A percentile compares a stretch with the other conserved stretches of the same genome.
Evolutionary conservation across 2,113 vertebrate species (phyloP).

Genomic region (Pithys albifrons): DNA sequence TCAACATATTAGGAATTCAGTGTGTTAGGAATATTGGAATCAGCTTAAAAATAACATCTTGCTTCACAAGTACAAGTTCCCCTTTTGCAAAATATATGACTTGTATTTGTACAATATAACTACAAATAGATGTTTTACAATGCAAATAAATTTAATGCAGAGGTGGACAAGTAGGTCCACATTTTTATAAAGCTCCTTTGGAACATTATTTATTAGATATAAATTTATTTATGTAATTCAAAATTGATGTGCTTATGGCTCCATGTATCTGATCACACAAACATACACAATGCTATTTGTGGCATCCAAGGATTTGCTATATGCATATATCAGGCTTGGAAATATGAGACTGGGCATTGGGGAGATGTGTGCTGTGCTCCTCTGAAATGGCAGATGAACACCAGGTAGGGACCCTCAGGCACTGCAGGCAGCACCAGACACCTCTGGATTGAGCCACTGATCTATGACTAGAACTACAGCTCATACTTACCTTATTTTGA

Average conservation of each 20-base stretch:
- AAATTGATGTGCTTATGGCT: background rate
- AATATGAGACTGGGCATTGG: background rate
- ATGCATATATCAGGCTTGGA: background rate
- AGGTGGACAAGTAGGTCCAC: background rate
- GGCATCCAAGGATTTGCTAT: background rate
- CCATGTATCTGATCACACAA: background rate
- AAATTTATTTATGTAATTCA: background rate
- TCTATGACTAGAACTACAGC: background rate
- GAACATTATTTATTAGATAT: background rate
- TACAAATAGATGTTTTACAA: background rate
- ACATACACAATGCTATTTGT: background rate
- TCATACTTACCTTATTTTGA: background rate
- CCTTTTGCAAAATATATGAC: background rate
- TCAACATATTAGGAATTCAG: background rate
- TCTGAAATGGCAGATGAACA: background rate
- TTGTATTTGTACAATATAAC: background rate
- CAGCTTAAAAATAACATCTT: background rate
- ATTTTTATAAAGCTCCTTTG: background rate
- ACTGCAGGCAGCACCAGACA: background rate
- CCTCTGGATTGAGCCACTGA: background rate
- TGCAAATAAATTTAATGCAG: background rate
- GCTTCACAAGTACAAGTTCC: background rate
- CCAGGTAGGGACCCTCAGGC: background rate
- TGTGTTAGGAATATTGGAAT: background rate
- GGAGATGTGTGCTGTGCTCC: background rate